Base-by-base conservation (phyloP, 2,797 vertebrate genomes). In the Gymnoscopelus braueri region DNA sequence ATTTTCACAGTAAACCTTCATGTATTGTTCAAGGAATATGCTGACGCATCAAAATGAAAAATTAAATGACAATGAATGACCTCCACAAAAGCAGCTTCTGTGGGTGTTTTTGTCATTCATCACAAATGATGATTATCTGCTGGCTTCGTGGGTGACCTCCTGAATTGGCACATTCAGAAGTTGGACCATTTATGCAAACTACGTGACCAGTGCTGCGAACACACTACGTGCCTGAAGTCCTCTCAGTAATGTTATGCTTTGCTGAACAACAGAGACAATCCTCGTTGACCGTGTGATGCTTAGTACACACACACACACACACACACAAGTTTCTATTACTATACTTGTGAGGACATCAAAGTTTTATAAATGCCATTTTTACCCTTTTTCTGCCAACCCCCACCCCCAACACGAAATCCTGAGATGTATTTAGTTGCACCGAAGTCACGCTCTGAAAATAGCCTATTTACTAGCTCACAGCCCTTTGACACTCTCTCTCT, bases 171-270 rank as follows among this genome's bases (percentile, higher is more conserved):
- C 65, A 63, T 32, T 24, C 29, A 63, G 39, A 84, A 88, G 69
- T 84, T 89, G 87, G 90, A 89, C 54, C 74, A 60, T 54, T 67
- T 61, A 67, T 72, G 76, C 80, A 48, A 77, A 79, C 74, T 92
- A 92, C 91, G 89, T 93, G 91, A 88, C 83, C 13, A 11, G 35
- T 62, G 60, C 82, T 75, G 87, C 81, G 84, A 81, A 80, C 80
- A 65, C 87, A 78, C 75, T 91, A 91, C 91, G 89, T 92, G 90
- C 90, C 78, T 70, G 5, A 66, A 23, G 79, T 71, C 84, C 74
- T 1, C 51, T 14, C 80, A 65, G 60, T 50, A 57, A 78, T 75
- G 73, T 79, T 24, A 88, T 75, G 84, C 87, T 88, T 87, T 88
- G 80, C 52, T 90, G 84, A 84, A 61, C 87, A 85, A 64, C 75